Conservation (phyloP, 2,113 vertebrate species). For the Pedetes capensis region DNA sequence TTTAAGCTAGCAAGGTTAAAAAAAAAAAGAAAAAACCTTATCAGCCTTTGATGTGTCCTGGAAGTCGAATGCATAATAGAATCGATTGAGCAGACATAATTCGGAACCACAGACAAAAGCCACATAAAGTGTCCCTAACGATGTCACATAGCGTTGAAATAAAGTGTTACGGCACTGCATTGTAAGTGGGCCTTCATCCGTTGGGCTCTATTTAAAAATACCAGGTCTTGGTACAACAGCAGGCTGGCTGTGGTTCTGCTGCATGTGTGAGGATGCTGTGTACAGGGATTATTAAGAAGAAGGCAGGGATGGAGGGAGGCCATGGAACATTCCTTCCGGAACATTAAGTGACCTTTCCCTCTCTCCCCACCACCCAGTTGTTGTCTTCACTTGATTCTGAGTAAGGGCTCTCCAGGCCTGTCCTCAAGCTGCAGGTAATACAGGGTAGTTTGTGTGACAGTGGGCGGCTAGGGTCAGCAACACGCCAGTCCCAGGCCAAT, state of each 20-base stretch:
- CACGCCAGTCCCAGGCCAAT: background rate
- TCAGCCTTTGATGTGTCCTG: constrained; percentile 86
- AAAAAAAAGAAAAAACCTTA: constrained; percentile 74
- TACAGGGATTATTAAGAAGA: constrained; percentile 5
- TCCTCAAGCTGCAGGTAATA: accelerated
- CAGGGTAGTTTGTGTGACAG: background rate
- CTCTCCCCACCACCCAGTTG: background rate
- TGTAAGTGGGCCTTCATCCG: constrained; percentile 61
- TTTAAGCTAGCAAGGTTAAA: constrained; percentile 85
- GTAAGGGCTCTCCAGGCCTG: background rate
- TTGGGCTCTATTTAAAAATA: constrained; percentile 54
- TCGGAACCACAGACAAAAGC: constrained; percentile 82
- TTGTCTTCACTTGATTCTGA: background rate
- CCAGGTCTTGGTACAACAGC: background rate
- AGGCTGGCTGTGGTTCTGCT: background rate
- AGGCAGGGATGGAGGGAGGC: constrained; percentile 68
- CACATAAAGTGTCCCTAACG: constrained; percentile 79
- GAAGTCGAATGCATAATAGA: constrained; percentile 82
- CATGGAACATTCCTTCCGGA: constrained; percentile 29
- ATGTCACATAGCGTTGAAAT: constrained; percentile 78
- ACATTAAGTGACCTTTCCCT: background rate
- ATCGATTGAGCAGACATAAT: constrained; percentile 83
- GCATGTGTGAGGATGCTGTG: background rate
- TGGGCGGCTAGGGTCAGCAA: background rate
- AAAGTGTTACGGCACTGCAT: constrained; percentile 66